Evolutionary conservation across 2,113 vertebrate genomes (phyloP), one percentile per base, ranked within the genome.

Genomic region (Thryonomys swinderianus): DNA sequence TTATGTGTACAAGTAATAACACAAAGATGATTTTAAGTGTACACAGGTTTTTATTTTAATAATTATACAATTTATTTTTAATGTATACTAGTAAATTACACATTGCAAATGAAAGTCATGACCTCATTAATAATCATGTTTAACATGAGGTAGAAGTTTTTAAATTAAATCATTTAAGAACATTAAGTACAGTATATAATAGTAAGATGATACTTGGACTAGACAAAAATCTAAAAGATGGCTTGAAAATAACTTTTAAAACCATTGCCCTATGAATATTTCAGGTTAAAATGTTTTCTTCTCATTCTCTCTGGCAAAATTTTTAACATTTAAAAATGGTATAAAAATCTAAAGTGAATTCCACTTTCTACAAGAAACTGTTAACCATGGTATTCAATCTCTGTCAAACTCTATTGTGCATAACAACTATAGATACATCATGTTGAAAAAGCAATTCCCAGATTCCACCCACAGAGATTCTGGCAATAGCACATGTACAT

Each of bases 191-290:
- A 48, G 27, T 32, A 78, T 62, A 40, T 32, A 91, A 62, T 32
- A 82, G 14, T 55, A 83, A 93, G n/a, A 71, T 40, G 25, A 14
- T 78, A 88, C 34, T 76, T 76, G 80, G 16, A 79, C 67, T 4
- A 66, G 16, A 48, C 48, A 90, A 90, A 94, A 94, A 40, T 90
- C 32, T 90, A 67, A 62, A 91, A 66, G 7, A 25, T 51, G 6
- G 11, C 14, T 73, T 66, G 7, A 81, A 51, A 89, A 81, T 42
- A 84, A 95, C 55, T 88, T 95, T 79, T 76, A 79, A 95, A 95
- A 73, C 40, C 34, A 92, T 0, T 83, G 34, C 21, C n/a, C 95
- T 83, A 67, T 51, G 9, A 88, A 27, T 42, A 4, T 66, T 14
- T 27, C 55, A 67, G 3, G 37, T 91, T 59, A 76, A 87, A 9